Conservation (phyloP, 2,113 vertebrate genomes). For the Beaufortia kweichowensis region DNA sequence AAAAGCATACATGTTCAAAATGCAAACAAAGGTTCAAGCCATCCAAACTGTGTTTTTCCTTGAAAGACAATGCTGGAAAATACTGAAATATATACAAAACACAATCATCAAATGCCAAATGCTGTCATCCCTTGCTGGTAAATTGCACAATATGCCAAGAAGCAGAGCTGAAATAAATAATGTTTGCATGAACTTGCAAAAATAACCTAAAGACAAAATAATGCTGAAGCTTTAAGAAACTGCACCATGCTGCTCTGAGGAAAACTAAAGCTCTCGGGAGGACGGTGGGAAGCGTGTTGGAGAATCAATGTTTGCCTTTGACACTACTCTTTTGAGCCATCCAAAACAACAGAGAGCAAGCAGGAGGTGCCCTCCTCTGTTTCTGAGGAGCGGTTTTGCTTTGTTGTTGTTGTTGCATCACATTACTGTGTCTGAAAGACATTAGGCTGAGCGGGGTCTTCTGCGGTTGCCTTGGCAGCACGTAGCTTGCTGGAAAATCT, state of each 20-base stretch:
- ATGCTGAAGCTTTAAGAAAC: conserved; percentile 20
- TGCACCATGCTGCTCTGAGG: neutral
- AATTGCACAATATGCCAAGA: conserved; percentile 1
- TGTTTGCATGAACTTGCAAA: no score
- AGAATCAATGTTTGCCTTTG: conserved; percentile 21
- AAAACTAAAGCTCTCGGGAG: neutral
- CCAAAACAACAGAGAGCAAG: conserved; percentile 13
- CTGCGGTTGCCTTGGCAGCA: conserved; percentile 43
- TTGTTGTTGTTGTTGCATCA: conserved; percentile 47
- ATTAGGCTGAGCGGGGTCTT: conserved; percentile 27
- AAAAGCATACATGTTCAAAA: conserved; percentile 35
- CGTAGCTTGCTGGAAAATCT: conserved; percentile 52
- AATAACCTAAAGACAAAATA: conserved; percentile 13
- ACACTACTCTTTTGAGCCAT: conserved; percentile 4
- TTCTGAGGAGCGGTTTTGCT: conserved; percentile 31
- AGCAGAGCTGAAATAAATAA: conserved; percentile 4
- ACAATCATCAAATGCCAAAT: neutral
- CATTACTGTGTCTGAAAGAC: conserved; percentile 46
- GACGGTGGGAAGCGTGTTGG: conserved; percentile 2
- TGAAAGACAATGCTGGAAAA: conserved; percentile 18
- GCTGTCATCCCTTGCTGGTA: conserved; percentile 8
- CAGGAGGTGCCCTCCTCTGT: conserved; percentile 20
- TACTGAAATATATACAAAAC: neutral
- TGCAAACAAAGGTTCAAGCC: neutral
- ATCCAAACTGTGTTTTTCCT: neutral